Evolutionary conservation across 2,888 invertebrate species (phyloP).

Genomic region (Autographa gamma): DNA sequence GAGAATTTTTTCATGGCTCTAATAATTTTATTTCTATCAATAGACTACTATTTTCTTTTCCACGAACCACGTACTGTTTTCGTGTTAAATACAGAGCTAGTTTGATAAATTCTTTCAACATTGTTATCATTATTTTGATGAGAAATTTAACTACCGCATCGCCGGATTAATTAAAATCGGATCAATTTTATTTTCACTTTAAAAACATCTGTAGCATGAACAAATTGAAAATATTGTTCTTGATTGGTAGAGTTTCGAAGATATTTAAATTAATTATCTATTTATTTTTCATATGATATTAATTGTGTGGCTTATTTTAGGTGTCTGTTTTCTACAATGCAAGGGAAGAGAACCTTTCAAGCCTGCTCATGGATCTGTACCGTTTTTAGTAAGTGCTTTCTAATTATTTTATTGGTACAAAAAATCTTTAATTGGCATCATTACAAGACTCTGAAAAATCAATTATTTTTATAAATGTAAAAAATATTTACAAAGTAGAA

Average conservation of each 20-base stretch:
- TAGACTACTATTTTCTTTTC: not conserved
- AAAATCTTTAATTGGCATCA: not conserved
- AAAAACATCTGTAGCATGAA: conserved; percentile 59
- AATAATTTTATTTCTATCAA: not conserved
- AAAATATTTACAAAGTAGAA: not conserved
- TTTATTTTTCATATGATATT: conserved; percentile 7
- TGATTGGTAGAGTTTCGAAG: conserved; percentile 60
- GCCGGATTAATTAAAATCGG: conserved; percentile 47
- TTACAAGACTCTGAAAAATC: too few species aligned
- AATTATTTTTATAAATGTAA: not conserved
- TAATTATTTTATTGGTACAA: not conserved
- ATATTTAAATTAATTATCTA: conserved; percentile 11
- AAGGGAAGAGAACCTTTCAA: conserved; percentile 71
- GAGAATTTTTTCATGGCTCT: not conserved
- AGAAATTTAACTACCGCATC: conserved; percentile 56
- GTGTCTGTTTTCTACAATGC: conserved; percentile 54
- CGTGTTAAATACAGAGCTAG: conserved; percentile 14
- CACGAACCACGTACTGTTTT: not conserved
- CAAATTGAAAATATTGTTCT: conserved; percentile 64
- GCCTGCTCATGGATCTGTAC: conserved; percentile 67
- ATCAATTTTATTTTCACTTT: conserved; percentile 44
- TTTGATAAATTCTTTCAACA: conserved; percentile 26
- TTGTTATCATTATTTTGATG: conserved; percentile 50
- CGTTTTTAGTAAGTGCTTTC: conserved; percentile 75
- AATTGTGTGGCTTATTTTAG: conserved; percentile 47